These are phyloP conservation scores for Xiphophorus hellerii DNA, from an alignment of 2,113 vertebrate species.

Conservation along the genomic window DNA sequence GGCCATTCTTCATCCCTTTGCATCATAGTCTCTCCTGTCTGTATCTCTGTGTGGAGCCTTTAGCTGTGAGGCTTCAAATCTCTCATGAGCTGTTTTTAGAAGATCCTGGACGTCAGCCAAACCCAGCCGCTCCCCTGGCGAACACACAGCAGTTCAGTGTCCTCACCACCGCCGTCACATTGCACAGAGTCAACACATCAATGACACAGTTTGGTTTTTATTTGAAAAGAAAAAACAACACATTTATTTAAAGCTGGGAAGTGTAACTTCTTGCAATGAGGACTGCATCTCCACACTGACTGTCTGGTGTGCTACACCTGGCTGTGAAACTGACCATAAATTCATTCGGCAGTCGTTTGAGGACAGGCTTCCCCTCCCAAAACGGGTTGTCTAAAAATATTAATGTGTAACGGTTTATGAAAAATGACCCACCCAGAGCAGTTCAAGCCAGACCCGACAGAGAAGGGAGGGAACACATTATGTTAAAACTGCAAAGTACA, in stretches of 20 bases:
- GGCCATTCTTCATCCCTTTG: not conserved
- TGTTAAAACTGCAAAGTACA: not conserved
- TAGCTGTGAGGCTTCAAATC: conserved; percentile 36
- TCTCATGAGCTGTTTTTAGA: conserved; percentile 51
- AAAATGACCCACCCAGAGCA: conserved; percentile 15
- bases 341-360: conserved; percentile 10
- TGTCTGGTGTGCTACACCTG: not conserved
- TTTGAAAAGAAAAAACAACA: too few relatives aligned
- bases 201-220: too few relatives aligned
- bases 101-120: conserved; percentile 30
- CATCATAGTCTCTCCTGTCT: conserved; percentile 1
- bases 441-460: conserved; percentile 1
- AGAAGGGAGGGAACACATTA: conserved; percentile 6
- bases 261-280: not conserved
- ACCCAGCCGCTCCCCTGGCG: conserved; percentile 22
- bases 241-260: not conserved
- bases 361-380: conserved; percentile 4
- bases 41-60: conserved; percentile 5
- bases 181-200: conserved; percentile 14
- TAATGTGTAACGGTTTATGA: conserved; percentile 18
- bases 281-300: not conserved
- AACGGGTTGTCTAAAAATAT: conserved; percentile 20
- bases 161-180: conserved; percentile 15
- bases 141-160: conserved; percentile 15
- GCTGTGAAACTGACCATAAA: conserved; percentile 1